Base-by-base conservation (phyloP, 2,888 invertebrate genomes). In the Caenorhabditis uteleia region DNA sequence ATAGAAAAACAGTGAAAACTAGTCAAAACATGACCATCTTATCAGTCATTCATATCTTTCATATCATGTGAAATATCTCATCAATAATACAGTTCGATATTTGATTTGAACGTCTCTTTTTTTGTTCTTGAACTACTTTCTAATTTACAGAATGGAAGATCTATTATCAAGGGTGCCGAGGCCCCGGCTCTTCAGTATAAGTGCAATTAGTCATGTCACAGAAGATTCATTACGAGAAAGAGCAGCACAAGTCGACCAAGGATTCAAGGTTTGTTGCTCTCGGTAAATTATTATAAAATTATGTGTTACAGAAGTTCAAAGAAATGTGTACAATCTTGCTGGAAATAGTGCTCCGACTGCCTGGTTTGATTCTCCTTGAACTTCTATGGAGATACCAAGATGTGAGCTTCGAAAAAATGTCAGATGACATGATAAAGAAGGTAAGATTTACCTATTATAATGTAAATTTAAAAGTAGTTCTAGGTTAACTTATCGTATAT, bases 361-460 rank as follows among this genome's bases (percentile, higher is more conserved):
- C 78, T 2, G 78, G 77, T 6, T 53, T 78, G 10, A 51, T 79
- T 7, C 54, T 79, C 20, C 61, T 78, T 12, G 78, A 78, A 40
- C 49, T 78, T 16, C 71, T 76, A 64, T 79, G 77, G 76, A 46
- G 77, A 38, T 75, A 77, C 54, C 64, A 70, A 43, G 77, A 73
- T 38, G 47, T 65, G 6, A 67, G 66, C 3, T 72, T 77, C 38
- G 68, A 69, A 14, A 71, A 77, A 29, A 62, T 77, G 25, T 68
- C 70, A 3, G 61, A 72, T 36, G 54, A 68, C 16, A 64, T 77
- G 45, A 48, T 77, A 10, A 51, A 65, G 12, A 56, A 60, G 48
- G 65, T 68, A 16, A 8, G 38, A 31, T 45, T 20, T 33, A 31
- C 16, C 18, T 3, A 26, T 6, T 4, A 20, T n/a, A 3, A 25